A percentile compares a stretch with the other conserved stretches of the same genome.
These are phyloP conservation scores for Gerris lacustris DNA, from an alignment of 2,888 invertebrate genomes.

Conservation along the genomic window DNA sequence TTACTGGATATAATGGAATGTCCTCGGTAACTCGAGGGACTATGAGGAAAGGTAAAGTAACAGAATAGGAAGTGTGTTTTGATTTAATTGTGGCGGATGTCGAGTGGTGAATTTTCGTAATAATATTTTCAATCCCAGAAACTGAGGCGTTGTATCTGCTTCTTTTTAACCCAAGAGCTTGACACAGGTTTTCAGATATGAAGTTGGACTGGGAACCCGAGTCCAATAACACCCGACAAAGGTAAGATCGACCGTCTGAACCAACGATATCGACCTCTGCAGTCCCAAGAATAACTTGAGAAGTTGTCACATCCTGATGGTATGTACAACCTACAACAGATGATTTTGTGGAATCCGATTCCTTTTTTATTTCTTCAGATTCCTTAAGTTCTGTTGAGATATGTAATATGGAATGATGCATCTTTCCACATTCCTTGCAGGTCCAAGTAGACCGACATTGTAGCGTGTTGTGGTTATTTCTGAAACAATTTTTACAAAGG, in stretches of 20 bases:
- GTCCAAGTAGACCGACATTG: background rate
- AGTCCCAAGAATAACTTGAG: background rate
- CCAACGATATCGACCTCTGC: background rate
- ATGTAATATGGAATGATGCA: background rate
- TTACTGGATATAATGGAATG: background rate
- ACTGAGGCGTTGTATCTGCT: background rate
- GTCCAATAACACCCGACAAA: conserved; percentile 5
- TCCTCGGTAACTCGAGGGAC: conserved; percentile 11
- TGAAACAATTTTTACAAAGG: background rate
- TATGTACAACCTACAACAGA: background rate
- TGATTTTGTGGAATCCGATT: background rate
- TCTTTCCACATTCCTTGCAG: background rate
- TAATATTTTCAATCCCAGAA: background rate
- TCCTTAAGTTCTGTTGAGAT: background rate
- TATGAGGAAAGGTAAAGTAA: background rate
- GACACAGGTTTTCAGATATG: conserved; percentile 8
- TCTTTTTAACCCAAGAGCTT: background rate
- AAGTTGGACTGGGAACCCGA: conserved; percentile 8
- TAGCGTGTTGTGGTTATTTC: background rate
- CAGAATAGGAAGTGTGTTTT: background rate
- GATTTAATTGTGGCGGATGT: background rate
- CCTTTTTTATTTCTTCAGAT: background rate
- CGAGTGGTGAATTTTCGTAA: background rate
- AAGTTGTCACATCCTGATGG: background rate
- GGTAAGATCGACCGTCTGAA: background rate